Evolutionary conservation across 2,888 invertebrate genomes (phyloP), one percentile per base, ranked within the genome.

Genomic region (Copidosoma aretas): DNA sequence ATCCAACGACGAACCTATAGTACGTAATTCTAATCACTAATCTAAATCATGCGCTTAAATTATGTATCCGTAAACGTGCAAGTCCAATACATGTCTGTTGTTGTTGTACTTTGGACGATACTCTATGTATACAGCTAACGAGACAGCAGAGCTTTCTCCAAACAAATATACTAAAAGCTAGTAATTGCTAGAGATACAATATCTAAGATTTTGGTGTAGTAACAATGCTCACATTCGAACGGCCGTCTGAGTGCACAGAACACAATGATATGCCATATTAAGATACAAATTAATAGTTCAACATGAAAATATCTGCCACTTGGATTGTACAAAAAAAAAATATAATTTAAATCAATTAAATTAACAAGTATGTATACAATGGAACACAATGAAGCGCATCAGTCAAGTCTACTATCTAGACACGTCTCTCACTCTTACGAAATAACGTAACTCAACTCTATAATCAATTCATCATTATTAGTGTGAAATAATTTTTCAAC

Each of bases 171-270:
- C 32, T 32, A 32, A 32, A 32, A 32, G 32, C 32, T 32, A 32
- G 8, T 32, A 32, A 5, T 5, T 32, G 32, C 32, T 32, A 46
- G 17, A 46, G 12, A 14, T 46, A 46, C 43, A 15, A 12, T 17
- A 15, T 46, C 43, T 46, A 46, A 3, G 43, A 46, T 46, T 46
- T 46, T 46, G 43, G 77, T 78, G 77, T 78, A 77, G 67, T 78
- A 76, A 75, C 74, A 80, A 81, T 81, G 81, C 81, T 81, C 81
- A 81, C 81, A 80, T 80, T 81, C 78, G 80, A 77, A 78, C 79
- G 78, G 78, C 79, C 81, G 75, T 80, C 80, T 79, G 81, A 74
- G 76, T 79, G 80, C 80, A 81, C 76, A 72, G 76, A 77, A 81
- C 61, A 81, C 66, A 81, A 75, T 79, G 14, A 46, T 80, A 78